Evolutionary conservation across 2,888 invertebrate genomes (phyloP), one percentile per base, ranked within the genome.

Genomic region (Lacanobia wlatinum): DNA sequence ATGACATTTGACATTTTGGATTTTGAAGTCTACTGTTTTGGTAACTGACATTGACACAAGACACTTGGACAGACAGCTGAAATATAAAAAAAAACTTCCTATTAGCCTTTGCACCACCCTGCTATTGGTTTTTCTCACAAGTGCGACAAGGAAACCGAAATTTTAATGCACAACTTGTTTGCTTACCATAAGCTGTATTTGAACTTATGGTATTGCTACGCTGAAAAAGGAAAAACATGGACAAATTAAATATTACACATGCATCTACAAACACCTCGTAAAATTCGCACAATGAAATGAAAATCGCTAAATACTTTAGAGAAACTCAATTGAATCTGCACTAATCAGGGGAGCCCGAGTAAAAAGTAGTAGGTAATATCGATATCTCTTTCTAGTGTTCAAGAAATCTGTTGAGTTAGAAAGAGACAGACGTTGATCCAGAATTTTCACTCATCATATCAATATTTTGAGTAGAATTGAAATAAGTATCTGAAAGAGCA

Each of bases 341-440:
- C 6, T 28, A 46, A 46, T 7, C 9, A 28, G 14, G 12, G 28
- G 14, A 48, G 6, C 8, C 12, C 21, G 1, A 59, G 6, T 16
- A n/a, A n/a, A 34, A 63, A 40, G 12, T 8, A n/a, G 18, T 28
- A 52, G 16, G 18, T 21, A n/a, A 62, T 64, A 71, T 34, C 46
- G 38, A 61, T 71, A 34, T 85, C 84, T 76, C 70, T 72, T 73
- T 83, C 75, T 76, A 48, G 34, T 53, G 12, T n/a, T 3, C 0
- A 28, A 1, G 9, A 66, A 38, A 66, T 64, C 12, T 18, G 9
- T 0, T 23, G 18, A 40, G 68, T 18, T 10, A 65, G 68, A 85
- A 60, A 71, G 83, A 84, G 84, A 83, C 50, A 65, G 55, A 55
- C 5, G 61, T 63, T 53, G 59, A 64, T 81, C 18, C 23, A 28